Base-by-base conservation (phyloP, 2,888 invertebrate genomes). In the Itoplectis maculator region DNA sequence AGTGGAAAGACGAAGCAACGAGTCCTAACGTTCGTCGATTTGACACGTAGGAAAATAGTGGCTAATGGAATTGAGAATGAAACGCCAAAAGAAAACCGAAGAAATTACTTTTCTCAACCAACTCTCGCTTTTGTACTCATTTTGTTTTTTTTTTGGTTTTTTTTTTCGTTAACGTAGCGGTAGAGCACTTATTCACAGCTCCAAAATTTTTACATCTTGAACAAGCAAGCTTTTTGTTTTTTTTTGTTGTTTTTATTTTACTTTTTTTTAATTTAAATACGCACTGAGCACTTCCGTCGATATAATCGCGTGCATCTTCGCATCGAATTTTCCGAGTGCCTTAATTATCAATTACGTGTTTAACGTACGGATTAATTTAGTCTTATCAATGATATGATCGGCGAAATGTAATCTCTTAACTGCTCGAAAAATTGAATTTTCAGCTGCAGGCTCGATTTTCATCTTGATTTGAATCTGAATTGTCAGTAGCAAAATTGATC, bases 121-220 rank as follows among this genome's bases (percentile, higher is more conserved):
- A 81, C 63, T 79, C 63, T 79, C 76, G 73, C 72, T 61, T 85
- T 86, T 86, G 83, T 86, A 86, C 82, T 86, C 72, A 79, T 74
- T 84, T 66, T 76, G 15, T 65, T 13, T 29, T 29, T n/a, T n/a
- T n/a, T n/a, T n/a, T n/a, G n/a, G n/a, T n/a, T n/a, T n/a, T n/a
- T n/a, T n/a, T n/a, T 15, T 54, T 75, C 23, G 65, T 65, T 77
- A 20, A 51, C 66, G 72, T 47, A 68, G 68, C 76, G 74, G 51
- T 80, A 70, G 47, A 68, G 61, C 65, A 56, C 77, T 29, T 63
- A 66, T 75, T 72, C 23, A 49, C 29, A 56, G 49, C 40, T 68
- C 37, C 29, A 37, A 37, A n/a, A 68, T 37, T 70, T 56, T 29
- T 35, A 8, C 59, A 37, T 59, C n/a, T 59, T 51, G 15, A 45